Evolutionary conservation across 2,113 vertebrate species (phyloP).

Genomic region (Taxidea taxus): DNA sequence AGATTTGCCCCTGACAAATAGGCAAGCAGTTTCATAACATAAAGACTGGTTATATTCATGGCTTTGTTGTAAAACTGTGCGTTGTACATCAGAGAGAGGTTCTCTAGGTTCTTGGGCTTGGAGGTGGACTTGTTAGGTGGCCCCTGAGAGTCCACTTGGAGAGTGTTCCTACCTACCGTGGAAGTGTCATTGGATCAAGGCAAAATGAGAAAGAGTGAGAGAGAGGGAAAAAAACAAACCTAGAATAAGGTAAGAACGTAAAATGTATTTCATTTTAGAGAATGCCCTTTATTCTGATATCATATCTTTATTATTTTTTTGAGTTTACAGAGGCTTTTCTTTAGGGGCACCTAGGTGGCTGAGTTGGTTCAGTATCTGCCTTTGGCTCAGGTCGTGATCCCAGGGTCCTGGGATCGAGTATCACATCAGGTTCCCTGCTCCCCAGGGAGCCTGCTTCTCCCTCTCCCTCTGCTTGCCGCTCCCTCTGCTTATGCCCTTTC

Average conservation of each 20-base stretch:
- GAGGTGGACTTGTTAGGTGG: not conserved
- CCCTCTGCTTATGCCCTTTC: no score
- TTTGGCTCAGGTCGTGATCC: no score
- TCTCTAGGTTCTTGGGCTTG: not conserved
- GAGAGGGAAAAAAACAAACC: not conserved
- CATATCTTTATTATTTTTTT: not conserved
- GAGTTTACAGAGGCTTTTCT: not conserved
- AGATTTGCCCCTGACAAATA: not conserved
- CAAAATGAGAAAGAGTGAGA: not conserved
- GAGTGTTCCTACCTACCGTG: not conserved
- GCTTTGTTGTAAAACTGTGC: not conserved
- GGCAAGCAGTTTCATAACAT: not conserved
- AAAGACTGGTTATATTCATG: not conserved
- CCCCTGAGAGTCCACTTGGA: not conserved
- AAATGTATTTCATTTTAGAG: not conserved
- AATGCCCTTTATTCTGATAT: not conserved
- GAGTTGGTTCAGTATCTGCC: no score
- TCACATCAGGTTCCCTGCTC: no score
- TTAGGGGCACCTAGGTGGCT: not conserved
- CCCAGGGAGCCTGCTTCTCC: no score
- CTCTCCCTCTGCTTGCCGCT: no score
- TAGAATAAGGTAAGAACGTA: not conserved
- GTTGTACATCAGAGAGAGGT: not conserved
- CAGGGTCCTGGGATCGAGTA: no score
- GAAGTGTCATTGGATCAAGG: not conserved